Conservation (phyloP, 2,888 invertebrate species). For the Mesorhabditis belari region DNA sequence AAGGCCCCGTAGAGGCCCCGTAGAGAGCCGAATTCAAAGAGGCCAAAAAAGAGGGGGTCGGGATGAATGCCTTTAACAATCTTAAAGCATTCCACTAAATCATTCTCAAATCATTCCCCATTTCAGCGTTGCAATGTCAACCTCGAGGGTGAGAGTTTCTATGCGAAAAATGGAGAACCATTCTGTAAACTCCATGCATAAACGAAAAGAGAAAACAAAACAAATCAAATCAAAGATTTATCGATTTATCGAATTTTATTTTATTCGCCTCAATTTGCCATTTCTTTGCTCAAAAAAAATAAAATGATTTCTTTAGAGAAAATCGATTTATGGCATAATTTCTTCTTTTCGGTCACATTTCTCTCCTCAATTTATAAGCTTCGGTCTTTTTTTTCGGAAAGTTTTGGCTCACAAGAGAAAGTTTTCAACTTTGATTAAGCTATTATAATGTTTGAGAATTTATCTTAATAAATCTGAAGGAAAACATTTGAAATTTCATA, state of each 20-base stretch:
- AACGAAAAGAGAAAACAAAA: no score
- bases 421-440: background rate
- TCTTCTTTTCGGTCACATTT: background rate
- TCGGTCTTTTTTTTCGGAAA: background rate
- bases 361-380: background rate
- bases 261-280: background rate
- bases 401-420: background rate
- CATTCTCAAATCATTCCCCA: no score
- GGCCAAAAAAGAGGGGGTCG: no score
- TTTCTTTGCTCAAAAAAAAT: no score
- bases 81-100: no score
- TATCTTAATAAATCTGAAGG: background rate
- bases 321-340: no score
- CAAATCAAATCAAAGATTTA: no score
- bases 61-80: no score
- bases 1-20: no score
- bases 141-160: slow-evolving; percentile 97
- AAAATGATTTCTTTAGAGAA: no score
- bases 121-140: slow-evolving; percentile 92
- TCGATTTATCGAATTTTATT: background rate
- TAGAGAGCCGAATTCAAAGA: no score
- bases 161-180: slow-evolving; percentile 93
- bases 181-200: slow-evolving; percentile 94
- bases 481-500: no score
- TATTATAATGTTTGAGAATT: background rate